Evolutionary conservation across 2,888 invertebrate genomes (phyloP).

Genomic region (Scaptomyza parva): DNA sequence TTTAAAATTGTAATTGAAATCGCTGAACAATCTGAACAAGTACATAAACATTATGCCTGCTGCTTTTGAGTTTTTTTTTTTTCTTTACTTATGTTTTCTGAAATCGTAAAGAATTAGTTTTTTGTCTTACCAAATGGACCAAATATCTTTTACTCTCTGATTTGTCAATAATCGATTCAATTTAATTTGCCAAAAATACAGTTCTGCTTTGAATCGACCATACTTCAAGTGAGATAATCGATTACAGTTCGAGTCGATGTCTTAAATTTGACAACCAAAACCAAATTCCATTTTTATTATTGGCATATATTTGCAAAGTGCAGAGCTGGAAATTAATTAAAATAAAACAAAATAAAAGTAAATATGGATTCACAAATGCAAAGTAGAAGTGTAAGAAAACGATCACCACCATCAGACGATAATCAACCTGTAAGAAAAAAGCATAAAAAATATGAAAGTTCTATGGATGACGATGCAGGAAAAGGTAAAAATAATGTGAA

Average conservation of each 20-base stretch:
- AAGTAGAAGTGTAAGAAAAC: not conserved
- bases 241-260: not conserved
- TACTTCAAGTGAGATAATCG: not conserved
- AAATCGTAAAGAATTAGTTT: no score
- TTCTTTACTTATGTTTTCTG: no score
- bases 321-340: not conserved
- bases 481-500: not conserved
- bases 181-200: not conserved
- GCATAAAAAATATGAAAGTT: not conserved
- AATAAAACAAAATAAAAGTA: not conserved
- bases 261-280: not conserved
- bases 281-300: not conserved
- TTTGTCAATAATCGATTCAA: not conserved
- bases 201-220: not conserved
- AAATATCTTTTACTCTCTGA: no score
- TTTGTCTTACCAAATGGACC: no score
- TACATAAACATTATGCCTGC: slow-evolving; percentile 64
- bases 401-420: not conserved
- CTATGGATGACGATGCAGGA: not conserved
- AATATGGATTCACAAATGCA: not conserved
- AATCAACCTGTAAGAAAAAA: not conserved
- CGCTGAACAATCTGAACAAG: no score
- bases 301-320: not conserved
- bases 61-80: slow-evolving; percentile 11
- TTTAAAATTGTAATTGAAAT: no score